These are phyloP conservation scores for Muricea muricata DNA, from an alignment of 92 coral and sea anemone genomes.

Conservation along the genomic window DNA sequence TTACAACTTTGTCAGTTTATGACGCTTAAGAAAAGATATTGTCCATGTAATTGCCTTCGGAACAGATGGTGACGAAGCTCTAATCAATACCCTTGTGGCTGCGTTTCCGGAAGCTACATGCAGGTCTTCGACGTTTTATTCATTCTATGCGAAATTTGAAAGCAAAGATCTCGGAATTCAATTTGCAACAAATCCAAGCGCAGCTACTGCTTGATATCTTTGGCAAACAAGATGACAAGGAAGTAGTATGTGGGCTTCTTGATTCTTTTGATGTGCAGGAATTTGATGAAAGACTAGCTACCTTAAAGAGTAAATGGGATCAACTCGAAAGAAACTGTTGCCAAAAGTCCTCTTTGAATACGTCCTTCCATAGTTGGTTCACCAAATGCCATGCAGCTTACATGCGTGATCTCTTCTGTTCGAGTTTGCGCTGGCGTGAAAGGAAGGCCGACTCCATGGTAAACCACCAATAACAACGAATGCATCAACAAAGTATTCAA, in stretches of 20 bases:
- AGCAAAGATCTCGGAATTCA: too few species aligned
- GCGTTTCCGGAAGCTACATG: too few species aligned
- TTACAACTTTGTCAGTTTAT: too few species aligned
- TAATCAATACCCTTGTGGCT: slow-evolving; percentile 44
- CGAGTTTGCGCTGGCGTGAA: slow-evolving; percentile 51
- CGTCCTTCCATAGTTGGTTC: slow-evolving; percentile 52
- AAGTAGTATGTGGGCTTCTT: slow-evolving; percentile 36
- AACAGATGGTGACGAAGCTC: slow-evolving; percentile 60
- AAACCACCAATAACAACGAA: slow-evolving; percentile 44
- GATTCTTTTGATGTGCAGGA: slow-evolving; percentile 26
- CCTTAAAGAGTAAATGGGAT: too few species aligned
- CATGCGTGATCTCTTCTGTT: slow-evolving; percentile 51
- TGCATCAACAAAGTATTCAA: slow-evolving; percentile 43
- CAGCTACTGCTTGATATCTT: slow-evolving; percentile 46
- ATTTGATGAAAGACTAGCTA: too few species aligned
- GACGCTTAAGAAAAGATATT: slow-evolving; percentile 29
- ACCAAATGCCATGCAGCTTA: slow-evolving; percentile 40
- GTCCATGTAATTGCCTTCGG: slow-evolving; percentile 39
- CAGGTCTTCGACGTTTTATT: slow-evolving; percentile 57
- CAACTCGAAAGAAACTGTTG: too few species aligned
- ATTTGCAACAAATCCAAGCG: too few species aligned
- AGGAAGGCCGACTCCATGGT: slow-evolving; percentile 59
- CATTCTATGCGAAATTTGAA: slow-evolving; percentile 52
- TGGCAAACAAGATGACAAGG: slow-evolving; percentile 52
- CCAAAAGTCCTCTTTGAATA: slow-evolving; percentile 1